phyloP scores from a whole-genome alignment of 2,888 invertebrate species.

The Oscheius onirici region DNA sequence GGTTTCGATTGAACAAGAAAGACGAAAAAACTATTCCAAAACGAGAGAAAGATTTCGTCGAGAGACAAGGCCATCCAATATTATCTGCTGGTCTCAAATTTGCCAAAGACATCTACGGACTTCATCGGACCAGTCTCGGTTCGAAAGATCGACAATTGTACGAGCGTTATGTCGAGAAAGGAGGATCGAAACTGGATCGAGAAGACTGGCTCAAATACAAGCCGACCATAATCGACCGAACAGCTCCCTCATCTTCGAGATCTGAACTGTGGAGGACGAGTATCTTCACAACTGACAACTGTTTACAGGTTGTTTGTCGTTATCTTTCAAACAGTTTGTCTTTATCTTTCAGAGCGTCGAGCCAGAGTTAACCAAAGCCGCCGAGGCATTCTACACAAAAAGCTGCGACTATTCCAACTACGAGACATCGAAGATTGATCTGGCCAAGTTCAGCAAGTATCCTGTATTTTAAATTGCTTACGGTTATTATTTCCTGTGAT shows the following conservation, averaged over 20 bases:
- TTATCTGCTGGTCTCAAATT: conserved; percentile 48
- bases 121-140: conserved; percentile 40
- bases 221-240: conserved; percentile 47
- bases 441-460: conserved; percentile 20
- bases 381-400: conserved; percentile 14
- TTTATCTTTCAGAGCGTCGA: conserved; percentile 30
- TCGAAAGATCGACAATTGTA: conserved; percentile 38
- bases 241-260: neutral
- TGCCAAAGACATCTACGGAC: conserved; percentile 52
- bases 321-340: neutral
- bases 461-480: neutral
- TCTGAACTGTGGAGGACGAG: conserved; percentile 37
- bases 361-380: conserved; percentile 9
- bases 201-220: conserved; percentile 49
- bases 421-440: conserved; percentile 7
- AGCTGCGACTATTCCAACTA: neutral
- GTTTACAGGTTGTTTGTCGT: conserved; percentile 44
- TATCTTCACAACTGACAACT: conserved; percentile 51
- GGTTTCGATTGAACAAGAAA: conserved; percentile 10
- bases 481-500: neutral
- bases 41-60: conserved; percentile 2
- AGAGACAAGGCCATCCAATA: conserved; percentile 12
- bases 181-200: conserved; percentile 38
- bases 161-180: conserved; percentile 41
- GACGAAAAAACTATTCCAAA: neutral